These are phyloP conservation scores for Drosophila pseudoananassae DNA, from an alignment of 1,140 invertebrate species.

Conservation along the genomic window DNA sequence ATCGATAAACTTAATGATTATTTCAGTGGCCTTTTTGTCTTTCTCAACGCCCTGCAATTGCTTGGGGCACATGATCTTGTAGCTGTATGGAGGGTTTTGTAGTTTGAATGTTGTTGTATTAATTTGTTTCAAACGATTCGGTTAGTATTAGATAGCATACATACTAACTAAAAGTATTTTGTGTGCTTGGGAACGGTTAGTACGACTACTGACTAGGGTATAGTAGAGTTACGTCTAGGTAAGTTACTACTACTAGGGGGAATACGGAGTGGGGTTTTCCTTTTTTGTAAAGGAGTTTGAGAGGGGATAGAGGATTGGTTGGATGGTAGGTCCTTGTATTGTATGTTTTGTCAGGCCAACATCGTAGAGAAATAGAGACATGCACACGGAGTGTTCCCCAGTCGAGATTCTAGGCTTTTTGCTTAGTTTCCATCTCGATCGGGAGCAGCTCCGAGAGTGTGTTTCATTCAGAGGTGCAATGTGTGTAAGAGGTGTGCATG, in stretches of 20 bases:
- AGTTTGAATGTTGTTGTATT: constrained; percentile 49
- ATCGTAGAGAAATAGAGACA: constrained; percentile 34
- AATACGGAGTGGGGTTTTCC: constrained; percentile 16
- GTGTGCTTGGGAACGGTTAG: constrained; percentile 1
- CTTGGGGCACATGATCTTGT: constrained; percentile 95
- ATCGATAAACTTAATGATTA: constrained; percentile 93
- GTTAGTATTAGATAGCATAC: constrained; percentile 48
- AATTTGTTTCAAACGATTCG: constrained; percentile 41
- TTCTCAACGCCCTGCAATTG: constrained; percentile 90
- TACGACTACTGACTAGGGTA: constrained; percentile 39
- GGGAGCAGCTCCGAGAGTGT: constrained; percentile 5
- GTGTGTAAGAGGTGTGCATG: constrained; percentile 40
- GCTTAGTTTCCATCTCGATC: constrained; percentile 52
- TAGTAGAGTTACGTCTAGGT: constrained; percentile 57
- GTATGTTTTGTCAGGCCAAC: constrained; percentile 19
- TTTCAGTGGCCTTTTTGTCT: constrained; percentile 93
- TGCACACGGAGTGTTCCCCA: constrained; percentile 47
- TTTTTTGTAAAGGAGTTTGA: constrained; percentile 58
- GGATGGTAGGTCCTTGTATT: constrained; percentile 32
- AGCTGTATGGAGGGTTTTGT: constrained; percentile 87
- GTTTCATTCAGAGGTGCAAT: constrained; percentile 26
- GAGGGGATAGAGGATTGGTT: constrained; percentile 10
- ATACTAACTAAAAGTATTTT: constrained; percentile 33
- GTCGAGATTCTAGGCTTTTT: constrained; percentile 42
- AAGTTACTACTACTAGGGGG: constrained; percentile 56